Evolutionary conservation across 1,140 invertebrate species (phyloP).

Genomic region (Aphis gossypii): DNA sequence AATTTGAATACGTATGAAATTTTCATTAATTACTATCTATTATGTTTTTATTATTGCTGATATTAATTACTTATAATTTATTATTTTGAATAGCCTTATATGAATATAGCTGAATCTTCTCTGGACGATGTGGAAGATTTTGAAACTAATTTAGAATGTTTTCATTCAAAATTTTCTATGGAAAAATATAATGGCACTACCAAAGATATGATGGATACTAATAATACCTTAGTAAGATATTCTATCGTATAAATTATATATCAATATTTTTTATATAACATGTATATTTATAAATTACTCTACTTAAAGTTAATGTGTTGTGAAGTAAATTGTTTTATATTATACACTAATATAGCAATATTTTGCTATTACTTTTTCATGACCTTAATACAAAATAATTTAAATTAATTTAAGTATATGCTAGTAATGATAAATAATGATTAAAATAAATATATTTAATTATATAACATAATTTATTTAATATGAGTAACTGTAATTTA

Average conservation of each 20-base stretch:
- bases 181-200: neutral
- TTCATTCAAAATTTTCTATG: neutral
- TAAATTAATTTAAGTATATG: too few relatives aligned
- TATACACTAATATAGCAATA: neutral
- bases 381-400: too few relatives aligned
- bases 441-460: neutral
- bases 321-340: neutral
- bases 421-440: too few relatives aligned
- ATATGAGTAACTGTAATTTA: neutral
- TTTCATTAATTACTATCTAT: neutral
- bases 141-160: neutral
- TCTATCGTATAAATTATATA: neutral
- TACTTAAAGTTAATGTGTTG: neutral
- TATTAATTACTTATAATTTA: neutral
- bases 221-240: neutral
- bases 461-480: neutral
- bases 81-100: constrained; percentile 1
- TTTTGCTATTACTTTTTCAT: neutral
- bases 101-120: neutral
- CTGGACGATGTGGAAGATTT: neutral
- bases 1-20: neutral
- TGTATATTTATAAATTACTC: too few relatives aligned
- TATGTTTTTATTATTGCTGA: neutral
- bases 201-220: neutral
- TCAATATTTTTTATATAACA: neutral